A percentile compares a stretch with the other conserved stretches of the same genome.
phyloP scores from a whole-genome alignment of 2,888 invertebrate genomes.

The Tinea pellionella region DNA sequence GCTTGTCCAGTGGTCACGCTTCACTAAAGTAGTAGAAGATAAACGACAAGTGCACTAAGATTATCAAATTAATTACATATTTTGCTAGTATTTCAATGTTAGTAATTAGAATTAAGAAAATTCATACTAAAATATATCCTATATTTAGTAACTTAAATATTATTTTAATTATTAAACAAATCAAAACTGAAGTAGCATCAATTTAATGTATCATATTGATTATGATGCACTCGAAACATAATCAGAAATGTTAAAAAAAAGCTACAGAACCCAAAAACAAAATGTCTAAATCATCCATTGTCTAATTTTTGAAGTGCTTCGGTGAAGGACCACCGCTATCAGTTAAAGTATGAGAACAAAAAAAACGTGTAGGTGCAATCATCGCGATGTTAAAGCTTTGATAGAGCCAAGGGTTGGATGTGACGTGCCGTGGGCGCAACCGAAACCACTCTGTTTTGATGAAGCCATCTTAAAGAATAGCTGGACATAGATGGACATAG shows the following conservation, averaged over 20 bases:
- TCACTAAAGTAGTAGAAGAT: not conserved
- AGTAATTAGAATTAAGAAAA: too few species aligned
- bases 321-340: conserved; percentile 9
- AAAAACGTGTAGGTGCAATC: conserved; percentile 12
- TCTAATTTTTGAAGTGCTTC: conserved; percentile 6
- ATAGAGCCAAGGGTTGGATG: conserved; percentile 3
- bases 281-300: conserved; percentile 11
- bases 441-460: conserved; percentile 13
- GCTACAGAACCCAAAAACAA: not conserved
- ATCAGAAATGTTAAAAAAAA: not conserved
- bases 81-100: too few species aligned
- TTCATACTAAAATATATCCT: too few species aligned
- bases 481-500: not conserved
- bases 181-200: too few species aligned
- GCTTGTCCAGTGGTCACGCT: conserved; percentile 1
- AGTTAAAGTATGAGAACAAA: conserved; percentile 13
- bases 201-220: too few species aligned
- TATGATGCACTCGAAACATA: not conserved
- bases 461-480: conserved; percentile 15
- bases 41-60: not conserved
- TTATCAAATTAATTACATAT: too few species aligned
- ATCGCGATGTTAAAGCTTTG: conserved; percentile 6
- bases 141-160: too few species aligned
- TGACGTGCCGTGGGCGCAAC: conserved; percentile 12
- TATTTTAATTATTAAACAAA: too few species aligned